Base-by-base conservation (phyloP, 2,113 vertebrate species). In the Thunnus maccoyii region DNA sequence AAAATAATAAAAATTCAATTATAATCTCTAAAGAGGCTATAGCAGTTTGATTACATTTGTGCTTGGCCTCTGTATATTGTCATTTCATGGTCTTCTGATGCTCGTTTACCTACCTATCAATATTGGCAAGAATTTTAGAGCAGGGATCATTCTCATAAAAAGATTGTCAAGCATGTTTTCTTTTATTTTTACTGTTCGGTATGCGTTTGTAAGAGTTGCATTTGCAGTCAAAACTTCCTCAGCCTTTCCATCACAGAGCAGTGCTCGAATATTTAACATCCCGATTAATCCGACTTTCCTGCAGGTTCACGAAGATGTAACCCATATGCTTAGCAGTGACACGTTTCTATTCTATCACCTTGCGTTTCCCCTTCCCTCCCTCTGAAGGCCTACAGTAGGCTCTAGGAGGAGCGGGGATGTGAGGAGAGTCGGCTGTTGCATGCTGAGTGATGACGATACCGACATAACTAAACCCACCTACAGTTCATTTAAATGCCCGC, bases 401-500 rank as follows among this genome's bases (percentile, higher is more conserved):
- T 76, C 63, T 15, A 8, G 20, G 44, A n/a, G 71, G 66, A 61
- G 66, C 11, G 65, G 15, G 64, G 25, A 56, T 61, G 71, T n/a
- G 57, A 62, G 46, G 62, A 56, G 73, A 82, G 27, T 27, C 57
- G 12, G 72, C 57, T 51, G 75, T 74, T 79, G 80, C 86, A 83
- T 83, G 78, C 83, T 81, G 84, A 80, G 64, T 75, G 88, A 93
- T 91, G 91, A 91, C 86, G 90, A 85, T 54, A 83, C 85, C 68
- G 60, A 85, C 89, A 92, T 89, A 94, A 92, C 77, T 91, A 90
- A 95, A 94, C 92, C 95, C 95, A 95, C 90, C 94, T 94, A 88
- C 94, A 90, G 89, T 95, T 95, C 88, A 94, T 96, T 95, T 93
- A 93, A 94, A 94, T 95, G 94, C 93, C 92, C 93, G 94, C 88